These are phyloP conservation scores for Tiliacea aurago DNA, from an alignment of 2,888 invertebrate species.

Conservation along the genomic window DNA sequence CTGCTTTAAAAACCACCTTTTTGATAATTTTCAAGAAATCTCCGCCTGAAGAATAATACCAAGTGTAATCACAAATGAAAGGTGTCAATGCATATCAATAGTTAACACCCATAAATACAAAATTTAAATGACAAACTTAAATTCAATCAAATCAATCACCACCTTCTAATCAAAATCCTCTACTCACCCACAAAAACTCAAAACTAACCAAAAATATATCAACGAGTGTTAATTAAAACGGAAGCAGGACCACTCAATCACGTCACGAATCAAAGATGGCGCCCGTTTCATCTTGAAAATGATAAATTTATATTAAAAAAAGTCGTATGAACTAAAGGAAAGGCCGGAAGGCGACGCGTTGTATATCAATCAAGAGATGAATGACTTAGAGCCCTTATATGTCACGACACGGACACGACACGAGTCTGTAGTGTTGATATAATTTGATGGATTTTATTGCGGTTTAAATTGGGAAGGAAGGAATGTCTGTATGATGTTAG, in stretches of 20 bases:
- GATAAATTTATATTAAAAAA: constrained; percentile 78
- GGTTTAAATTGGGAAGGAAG: constrained; percentile 8
- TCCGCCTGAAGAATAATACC: no score
- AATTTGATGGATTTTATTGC: constrained; percentile 46
- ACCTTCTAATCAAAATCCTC: constrained; percentile 31
- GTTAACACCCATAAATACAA: background rate
- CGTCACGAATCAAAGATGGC: constrained; percentile 83
- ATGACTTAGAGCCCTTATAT: constrained; percentile 61
- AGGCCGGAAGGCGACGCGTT: constrained; percentile 79
- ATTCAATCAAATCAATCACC: constrained; percentile 53
- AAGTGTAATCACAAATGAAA: constrained; percentile 2
- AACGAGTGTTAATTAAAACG: constrained; percentile 76
- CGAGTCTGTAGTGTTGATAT: constrained; percentile 57
- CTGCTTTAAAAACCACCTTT: no score
- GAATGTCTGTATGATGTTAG: constrained; percentile 1
- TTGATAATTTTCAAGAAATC: no score
- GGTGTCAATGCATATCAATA: background rate
- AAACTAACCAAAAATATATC: constrained; percentile 68
- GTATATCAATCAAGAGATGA: constrained; percentile 76
- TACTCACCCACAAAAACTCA: constrained; percentile 41
- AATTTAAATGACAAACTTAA: constrained; percentile 6
- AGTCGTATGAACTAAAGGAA: constrained; percentile 74
- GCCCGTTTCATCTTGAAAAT: constrained; percentile 84
- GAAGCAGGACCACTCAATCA: constrained; percentile 82
- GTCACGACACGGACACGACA: constrained; percentile 53